A percentile compares a stretch with the other conserved stretches of the same genome.
Conservation (phyloP, 2,113 vertebrate genomes). For the Laticauda colubrina region DNA sequence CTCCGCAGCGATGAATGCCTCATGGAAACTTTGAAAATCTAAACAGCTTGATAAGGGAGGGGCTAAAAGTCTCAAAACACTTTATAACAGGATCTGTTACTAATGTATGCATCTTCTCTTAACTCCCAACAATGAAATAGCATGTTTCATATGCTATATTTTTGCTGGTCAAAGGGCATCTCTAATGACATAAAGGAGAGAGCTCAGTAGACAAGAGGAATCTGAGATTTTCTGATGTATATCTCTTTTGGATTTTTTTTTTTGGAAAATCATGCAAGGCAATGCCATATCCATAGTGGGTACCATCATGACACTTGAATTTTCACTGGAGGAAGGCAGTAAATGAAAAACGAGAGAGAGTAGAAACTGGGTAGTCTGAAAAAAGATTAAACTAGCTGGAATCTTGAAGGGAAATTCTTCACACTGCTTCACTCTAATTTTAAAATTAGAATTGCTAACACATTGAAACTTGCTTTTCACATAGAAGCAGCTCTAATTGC, state of each 20-base stretch:
- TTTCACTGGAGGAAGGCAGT: neutral
- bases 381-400: neutral
- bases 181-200: neutral
- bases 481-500: neutral
- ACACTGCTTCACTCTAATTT: neutral
- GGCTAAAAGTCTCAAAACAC: neutral
- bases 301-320: too few relatives aligned
- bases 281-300: neutral
- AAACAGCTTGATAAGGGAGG: neutral
- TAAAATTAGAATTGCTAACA: neutral
- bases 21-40: neutral
- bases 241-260: neutral
- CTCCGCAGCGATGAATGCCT: neutral
- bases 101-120: neutral
- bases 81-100: neutral
- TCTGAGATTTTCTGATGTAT: neutral
- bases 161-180: neutral
- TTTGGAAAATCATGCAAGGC: neutral
- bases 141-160: neutral
- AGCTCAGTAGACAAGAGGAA: neutral
- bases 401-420: neutral
- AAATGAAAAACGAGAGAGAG: neutral
- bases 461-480: neutral
- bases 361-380: neutral
- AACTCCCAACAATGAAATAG: neutral